Evolutionary conservation across 2,113 vertebrate genomes (phyloP).

Genomic region (Sander lucioperca): DNA sequence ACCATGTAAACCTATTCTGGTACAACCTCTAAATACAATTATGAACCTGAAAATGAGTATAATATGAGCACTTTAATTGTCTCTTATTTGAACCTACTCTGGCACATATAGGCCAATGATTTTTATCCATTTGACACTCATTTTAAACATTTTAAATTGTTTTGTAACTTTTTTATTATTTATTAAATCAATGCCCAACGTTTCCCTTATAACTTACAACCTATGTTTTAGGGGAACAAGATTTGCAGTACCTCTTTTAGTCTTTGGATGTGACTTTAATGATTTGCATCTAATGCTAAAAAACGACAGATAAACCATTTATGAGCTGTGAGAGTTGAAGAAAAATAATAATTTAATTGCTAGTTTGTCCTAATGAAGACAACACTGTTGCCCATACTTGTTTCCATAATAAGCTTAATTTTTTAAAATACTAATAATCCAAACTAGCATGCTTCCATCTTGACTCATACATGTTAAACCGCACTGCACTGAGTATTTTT

Average conservation of each 20-base stretch:
- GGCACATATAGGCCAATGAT: too few relatives aligned
- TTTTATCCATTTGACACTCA: too few relatives aligned
- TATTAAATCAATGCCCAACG: too few relatives aligned
- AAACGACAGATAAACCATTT: background rate
- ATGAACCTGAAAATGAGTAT: too few relatives aligned
- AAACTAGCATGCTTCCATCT: background rate
- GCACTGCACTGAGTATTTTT: background rate
- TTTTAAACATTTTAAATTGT: too few relatives aligned
- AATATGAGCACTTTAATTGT: background rate
- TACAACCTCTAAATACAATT: too few relatives aligned
- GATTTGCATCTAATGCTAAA: background rate
- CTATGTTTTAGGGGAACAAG: background rate
- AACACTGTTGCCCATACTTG: background rate
- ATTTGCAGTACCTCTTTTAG: background rate
- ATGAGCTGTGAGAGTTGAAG: too few relatives aligned
- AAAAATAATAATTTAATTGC: too few relatives aligned
- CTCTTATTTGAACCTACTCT: background rate
- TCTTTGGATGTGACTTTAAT: background rate
- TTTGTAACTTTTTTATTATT: too few relatives aligned
- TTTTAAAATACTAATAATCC: conserved; percentile 17
- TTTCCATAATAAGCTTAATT: conserved; percentile 10
- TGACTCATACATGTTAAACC: conserved; percentile 8
- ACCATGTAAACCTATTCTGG: too few relatives aligned
- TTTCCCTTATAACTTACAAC: background rate
- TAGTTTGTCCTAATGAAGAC: background rate